Conservation (phyloP, 2,113 vertebrate species). For the Mungos mungo region DNA sequence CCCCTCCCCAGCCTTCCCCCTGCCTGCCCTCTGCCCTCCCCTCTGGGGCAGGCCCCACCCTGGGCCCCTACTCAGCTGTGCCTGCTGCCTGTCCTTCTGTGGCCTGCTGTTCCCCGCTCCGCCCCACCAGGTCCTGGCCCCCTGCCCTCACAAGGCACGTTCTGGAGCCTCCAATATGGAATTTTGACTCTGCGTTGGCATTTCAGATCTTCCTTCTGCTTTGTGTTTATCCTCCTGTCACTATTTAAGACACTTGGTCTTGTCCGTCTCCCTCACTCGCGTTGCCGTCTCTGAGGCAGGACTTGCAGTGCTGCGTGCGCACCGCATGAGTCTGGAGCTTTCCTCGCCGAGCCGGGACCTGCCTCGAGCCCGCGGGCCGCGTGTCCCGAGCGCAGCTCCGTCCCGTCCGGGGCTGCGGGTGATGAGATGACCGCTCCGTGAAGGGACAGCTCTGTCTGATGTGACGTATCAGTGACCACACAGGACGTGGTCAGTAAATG, state of each 20-base stretch:
- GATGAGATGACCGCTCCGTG: accelerated
- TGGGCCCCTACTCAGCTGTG: accelerated
- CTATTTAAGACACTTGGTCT: neutral
- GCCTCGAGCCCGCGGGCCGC: accelerated
- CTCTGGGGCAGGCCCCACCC: accelerated
- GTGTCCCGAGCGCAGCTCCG: accelerated
- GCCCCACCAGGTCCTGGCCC: accelerated
- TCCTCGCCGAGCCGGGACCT: neutral
- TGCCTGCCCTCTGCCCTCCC: accelerated
- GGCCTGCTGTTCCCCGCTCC: too few relatives aligned
- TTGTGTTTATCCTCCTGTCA: neutral
- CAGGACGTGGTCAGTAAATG: accelerated
- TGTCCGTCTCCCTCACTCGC: neutral
- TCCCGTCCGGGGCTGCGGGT: neutral
- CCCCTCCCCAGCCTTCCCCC: neutral
- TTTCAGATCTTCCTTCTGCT: neutral
- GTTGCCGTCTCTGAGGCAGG: neutral
- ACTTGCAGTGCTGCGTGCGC: neutral
- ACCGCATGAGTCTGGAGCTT: neutral
- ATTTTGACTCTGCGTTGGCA: neutral
- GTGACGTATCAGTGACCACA: neutral
- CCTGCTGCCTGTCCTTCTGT: neutral
- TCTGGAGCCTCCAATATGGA: neutral
- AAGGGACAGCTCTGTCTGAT: neutral
- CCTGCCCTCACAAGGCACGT: neutral